Conservation (phyloP, 2,888 invertebrate genomes). For the Serripes groenlandicus region DNA sequence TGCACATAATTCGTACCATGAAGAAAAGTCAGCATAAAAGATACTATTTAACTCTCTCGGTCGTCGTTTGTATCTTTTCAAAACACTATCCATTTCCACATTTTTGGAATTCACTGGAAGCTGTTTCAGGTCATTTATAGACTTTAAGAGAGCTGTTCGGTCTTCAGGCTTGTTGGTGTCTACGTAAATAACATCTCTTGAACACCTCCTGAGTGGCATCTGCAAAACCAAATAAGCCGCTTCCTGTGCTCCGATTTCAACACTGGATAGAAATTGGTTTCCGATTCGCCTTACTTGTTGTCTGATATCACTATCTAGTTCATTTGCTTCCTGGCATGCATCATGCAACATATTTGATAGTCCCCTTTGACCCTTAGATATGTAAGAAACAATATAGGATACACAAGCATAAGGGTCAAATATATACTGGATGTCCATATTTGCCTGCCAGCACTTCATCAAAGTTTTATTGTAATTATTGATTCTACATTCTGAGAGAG, state of each 20-base stretch:
- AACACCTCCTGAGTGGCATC: background rate
- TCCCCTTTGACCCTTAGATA: conserved; percentile 65
- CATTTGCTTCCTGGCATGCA: conserved; percentile 41
- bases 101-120: conserved; percentile 43
- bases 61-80: conserved; percentile 56
- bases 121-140: conserved; percentile 30
- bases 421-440: too few relatives aligned
- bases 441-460: conserved; percentile 51
- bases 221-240: conserved; percentile 12
- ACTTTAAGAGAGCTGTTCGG: conserved; percentile 52
- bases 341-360: conserved; percentile 52
- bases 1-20: too few relatives aligned
- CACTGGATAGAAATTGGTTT: background rate
- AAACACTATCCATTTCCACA: conserved; percentile 45
- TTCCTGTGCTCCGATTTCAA: conserved; percentile 19
- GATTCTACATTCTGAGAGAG: conserved; percentile 42
- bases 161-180: conserved; percentile 43
- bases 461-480: conserved; percentile 61
- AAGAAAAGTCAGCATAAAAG: conserved; percentile 52
- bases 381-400: conserved; percentile 35
- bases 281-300: conserved; percentile 49
- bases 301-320: conserved; percentile 29
- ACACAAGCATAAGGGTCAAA: conserved; percentile 14
- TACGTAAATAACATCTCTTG: conserved; percentile 53
- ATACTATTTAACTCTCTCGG: conserved; percentile 32